Conservation (phyloP, 2,797 vertebrate species). For the Mus caroli region DNA sequence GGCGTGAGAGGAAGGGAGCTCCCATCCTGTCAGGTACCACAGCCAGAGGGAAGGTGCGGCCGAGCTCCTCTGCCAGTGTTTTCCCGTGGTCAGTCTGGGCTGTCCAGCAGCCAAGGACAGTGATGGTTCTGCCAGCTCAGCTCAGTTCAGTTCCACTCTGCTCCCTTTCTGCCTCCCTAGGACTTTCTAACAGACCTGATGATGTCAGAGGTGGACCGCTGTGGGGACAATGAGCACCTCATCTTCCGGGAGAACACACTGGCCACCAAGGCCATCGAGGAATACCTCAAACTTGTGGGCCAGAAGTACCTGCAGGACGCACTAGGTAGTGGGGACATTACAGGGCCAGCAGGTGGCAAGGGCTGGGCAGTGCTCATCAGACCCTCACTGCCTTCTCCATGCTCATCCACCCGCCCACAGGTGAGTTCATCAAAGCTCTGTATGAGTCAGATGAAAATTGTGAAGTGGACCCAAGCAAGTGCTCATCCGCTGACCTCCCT, state of each 20-base stretch:
- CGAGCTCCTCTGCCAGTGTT: neutral
- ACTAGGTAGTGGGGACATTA: slow-evolving; percentile 92
- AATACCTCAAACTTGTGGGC: slow-evolving; percentile 99
- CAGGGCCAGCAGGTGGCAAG: neutral
- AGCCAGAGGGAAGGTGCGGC: neutral
- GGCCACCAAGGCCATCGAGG: slow-evolving; percentile 99
- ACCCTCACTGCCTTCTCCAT: neutral
- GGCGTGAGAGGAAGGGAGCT: neutral
- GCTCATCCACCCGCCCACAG: slow-evolving; percentile 85
- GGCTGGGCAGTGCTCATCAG: fast-evolving
- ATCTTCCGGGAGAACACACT: slow-evolving; percentile 99
- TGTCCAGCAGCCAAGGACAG: neutral
- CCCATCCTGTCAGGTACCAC: neutral
- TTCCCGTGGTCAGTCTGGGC: neutral
- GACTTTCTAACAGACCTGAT: slow-evolving; percentile 99
- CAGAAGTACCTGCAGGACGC: slow-evolving; percentile 99
- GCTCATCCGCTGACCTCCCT: slow-evolving; percentile 94
- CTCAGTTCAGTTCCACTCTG: neutral
- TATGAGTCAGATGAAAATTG: slow-evolving; percentile 99
- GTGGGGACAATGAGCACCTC: slow-evolving; percentile 99
- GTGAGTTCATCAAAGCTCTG: slow-evolving; percentile 98
- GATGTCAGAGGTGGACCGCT: slow-evolving; percentile 99
- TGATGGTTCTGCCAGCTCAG: neutral
- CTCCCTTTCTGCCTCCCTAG: slow-evolving; percentile 87
- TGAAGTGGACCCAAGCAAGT: slow-evolving; percentile 97